These are phyloP conservation scores for Crioceris asparagi DNA, from an alignment of 2,888 invertebrate genomes.

Conservation along the genomic window DNA sequence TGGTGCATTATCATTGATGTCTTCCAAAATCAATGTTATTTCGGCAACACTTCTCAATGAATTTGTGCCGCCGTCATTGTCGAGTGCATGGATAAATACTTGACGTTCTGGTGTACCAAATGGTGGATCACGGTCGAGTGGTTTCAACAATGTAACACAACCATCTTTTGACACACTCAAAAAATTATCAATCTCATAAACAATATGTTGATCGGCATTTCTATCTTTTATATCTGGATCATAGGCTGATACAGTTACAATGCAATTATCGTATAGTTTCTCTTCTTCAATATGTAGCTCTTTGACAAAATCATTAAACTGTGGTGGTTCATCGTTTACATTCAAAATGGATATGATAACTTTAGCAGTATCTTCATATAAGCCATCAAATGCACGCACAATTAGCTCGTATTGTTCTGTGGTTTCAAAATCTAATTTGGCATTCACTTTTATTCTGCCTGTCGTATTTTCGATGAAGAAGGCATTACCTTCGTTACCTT, in stretches of 20 bases:
- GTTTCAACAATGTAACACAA: slow-evolving; percentile 61
- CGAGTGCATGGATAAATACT: slow-evolving; percentile 62
- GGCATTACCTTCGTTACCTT: slow-evolving; percentile 76
- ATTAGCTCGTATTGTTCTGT: slow-evolving; percentile 76
- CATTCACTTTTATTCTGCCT: slow-evolving; percentile 74
- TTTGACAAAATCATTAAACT: slow-evolving; percentile 60
- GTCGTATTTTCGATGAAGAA: slow-evolving; percentile 78
- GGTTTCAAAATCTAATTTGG: slow-evolving; percentile 70
- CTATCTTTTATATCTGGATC: slow-evolving; percentile 79
- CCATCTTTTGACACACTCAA: slow-evolving; percentile 64
- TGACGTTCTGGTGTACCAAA: slow-evolving; percentile 74
- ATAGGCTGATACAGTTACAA: slow-evolving; percentile 63
- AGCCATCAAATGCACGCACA: slow-evolving; percentile 74
- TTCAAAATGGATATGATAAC: slow-evolving; percentile 80
- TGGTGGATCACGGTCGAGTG: slow-evolving; percentile 83
- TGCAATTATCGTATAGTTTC: slow-evolving; percentile 54
- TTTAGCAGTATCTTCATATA: slow-evolving; percentile 69
- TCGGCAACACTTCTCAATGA: slow-evolving; percentile 58
- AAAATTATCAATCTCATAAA: slow-evolving; percentile 63
- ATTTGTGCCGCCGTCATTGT: slow-evolving; percentile 57
- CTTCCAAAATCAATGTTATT: slow-evolving; percentile 53
- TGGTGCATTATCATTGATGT: slow-evolving; percentile 93
- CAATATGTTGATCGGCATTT: slow-evolving; percentile 64
- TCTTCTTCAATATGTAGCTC: slow-evolving; percentile 70
- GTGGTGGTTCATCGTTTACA: slow-evolving; percentile 87